A percentile compares a stretch with the other conserved stretches of the same genome.
Evolutionary conservation across 2,797 vertebrate genomes (phyloP).

Genomic region (Gymnoscopelus microlampas): DNA sequence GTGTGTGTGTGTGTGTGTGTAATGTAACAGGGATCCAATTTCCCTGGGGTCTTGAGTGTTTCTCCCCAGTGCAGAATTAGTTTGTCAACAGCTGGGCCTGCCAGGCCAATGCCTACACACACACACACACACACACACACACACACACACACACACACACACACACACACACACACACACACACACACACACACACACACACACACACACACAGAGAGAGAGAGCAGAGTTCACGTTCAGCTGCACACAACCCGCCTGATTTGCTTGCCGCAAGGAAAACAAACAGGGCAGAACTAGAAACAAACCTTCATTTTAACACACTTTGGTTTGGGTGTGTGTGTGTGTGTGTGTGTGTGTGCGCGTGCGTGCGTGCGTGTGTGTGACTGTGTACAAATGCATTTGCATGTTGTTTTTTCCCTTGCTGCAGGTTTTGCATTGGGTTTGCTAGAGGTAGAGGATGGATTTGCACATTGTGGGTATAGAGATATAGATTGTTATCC

Average conservation of each 20-base stretch:
- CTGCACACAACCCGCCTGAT: constrained; percentile 63
- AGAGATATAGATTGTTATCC: too few relatives aligned
- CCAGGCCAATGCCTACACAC: constrained; percentile 28
- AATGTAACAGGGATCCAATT: constrained; percentile 7
- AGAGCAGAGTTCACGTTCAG: constrained; percentile 47
- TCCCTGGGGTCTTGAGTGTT: constrained; percentile 17
- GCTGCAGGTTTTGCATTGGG: too few relatives aligned
- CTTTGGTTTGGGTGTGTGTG: constrained; percentile 39
- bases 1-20: constrained; percentile 15
- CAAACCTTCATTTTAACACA: constrained; percentile 55
- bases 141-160: too few relatives aligned
- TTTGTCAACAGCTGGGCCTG: constrained; percentile 47
- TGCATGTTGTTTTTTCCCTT: too few relatives aligned
- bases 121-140: background rate
- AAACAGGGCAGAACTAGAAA: constrained; percentile 54
- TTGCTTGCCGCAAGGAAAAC: constrained; percentile 67
- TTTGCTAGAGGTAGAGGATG: too few relatives aligned
- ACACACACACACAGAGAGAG: background rate
- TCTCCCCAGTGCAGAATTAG: constrained; percentile 28
- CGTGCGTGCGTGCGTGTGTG: background rate
- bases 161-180: too few relatives aligned
- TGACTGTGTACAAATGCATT: background rate
- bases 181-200: background rate
- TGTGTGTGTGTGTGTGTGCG: background rate
- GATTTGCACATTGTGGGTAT: too few relatives aligned